A percentile compares a stretch with the other conserved stretches of the same genome.
Evolutionary conservation across 1,140 invertebrate genomes (phyloP).

Genomic region (Scaptomyza graminum): DNA sequence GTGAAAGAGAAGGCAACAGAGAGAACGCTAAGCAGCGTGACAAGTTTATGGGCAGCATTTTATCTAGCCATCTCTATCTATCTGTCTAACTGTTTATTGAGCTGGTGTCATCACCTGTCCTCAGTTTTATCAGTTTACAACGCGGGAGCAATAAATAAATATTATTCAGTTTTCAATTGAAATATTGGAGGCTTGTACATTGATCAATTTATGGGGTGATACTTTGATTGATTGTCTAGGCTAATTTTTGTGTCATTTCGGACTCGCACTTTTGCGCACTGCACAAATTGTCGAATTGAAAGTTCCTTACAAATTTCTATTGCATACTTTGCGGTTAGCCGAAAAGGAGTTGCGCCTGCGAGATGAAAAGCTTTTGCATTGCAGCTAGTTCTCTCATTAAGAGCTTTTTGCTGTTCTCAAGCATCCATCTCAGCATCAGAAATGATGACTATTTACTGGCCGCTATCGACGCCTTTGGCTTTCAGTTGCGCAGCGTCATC

Average conservation of each 20-base stretch:
- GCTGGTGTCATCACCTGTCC: constrained; percentile 26
- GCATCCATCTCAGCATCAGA: constrained; percentile 7
- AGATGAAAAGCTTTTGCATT: constrained; percentile 13
- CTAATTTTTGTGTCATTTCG: constrained; percentile 44
- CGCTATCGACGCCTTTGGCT: constrained; percentile 37
- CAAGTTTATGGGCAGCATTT: constrained; percentile 36
- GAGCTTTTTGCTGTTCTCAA: constrained; percentile 18
- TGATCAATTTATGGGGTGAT: constrained; percentile 48
- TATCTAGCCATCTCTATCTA: constrained; percentile 2
- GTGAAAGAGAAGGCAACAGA: background rate
- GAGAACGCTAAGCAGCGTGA: constrained; percentile 1
- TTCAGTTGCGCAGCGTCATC: constrained; percentile 40
- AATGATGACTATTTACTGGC: constrained; percentile 35
- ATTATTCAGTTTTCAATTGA: constrained; percentile 8
- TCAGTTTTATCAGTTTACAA: constrained; percentile 35
- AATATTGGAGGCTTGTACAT: background rate
- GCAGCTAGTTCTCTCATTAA: constrained; percentile 2
- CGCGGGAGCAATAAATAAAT: constrained; percentile 29
- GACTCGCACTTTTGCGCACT: constrained; percentile 45
- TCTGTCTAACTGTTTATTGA: background rate
- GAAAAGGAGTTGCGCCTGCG: constrained; percentile 24
- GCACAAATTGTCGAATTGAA: constrained; percentile 2
- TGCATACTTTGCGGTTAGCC: constrained; percentile 38
- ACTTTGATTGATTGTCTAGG: constrained; percentile 49
- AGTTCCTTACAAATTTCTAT: constrained; percentile 12